These are phyloP conservation scores for Drosophila persimilis DNA, from an alignment of 1,140 invertebrate species.

Conservation along the genomic window DNA sequence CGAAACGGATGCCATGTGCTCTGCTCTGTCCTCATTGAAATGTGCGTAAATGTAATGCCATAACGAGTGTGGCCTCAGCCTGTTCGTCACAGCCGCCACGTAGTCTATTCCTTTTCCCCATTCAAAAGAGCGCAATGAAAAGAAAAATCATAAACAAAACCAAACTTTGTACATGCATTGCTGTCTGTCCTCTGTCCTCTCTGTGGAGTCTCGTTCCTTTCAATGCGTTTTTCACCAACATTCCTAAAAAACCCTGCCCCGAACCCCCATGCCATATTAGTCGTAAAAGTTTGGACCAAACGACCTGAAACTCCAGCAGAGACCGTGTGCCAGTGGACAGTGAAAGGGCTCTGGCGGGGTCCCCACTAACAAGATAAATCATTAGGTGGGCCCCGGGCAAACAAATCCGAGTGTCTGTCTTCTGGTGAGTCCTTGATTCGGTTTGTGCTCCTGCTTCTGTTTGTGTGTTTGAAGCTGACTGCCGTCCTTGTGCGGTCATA, in stretches of 20 bases:
- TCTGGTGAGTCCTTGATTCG: slow-evolving; percentile 1
- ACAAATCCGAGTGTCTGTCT: slow-evolving; percentile 12
- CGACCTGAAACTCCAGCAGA: not conserved
- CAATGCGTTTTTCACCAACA: slow-evolving; percentile 33
- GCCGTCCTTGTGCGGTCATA: slow-evolving; percentile 15
- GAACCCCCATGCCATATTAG: slow-evolving; percentile 15
- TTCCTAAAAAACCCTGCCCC: slow-evolving; percentile 9
- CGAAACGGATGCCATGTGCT: not conserved
- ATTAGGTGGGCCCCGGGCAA: slow-evolving; percentile 22
- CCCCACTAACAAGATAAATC: slow-evolving; percentile 43
- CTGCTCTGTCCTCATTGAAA: slow-evolving; percentile 25
- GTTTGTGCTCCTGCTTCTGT: not conserved
- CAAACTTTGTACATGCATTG: not conserved
- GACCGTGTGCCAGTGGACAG: not conserved
- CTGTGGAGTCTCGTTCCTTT: not conserved
- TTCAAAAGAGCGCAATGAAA: slow-evolving; percentile 36
- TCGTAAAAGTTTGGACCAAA: slow-evolving; percentile 23
- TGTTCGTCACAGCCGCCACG: not conserved
- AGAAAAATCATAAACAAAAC: slow-evolving; percentile 14
- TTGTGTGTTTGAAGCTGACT: not conserved
- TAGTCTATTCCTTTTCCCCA: slow-evolving; percentile 11
- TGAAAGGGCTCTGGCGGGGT: slow-evolving; percentile 4
- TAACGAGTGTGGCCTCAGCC: slow-evolving; percentile 9
- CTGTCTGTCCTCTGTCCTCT: no score
- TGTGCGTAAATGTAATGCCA: slow-evolving; percentile 44